Evolutionary conservation across 2,888 invertebrate genomes (phyloP), one percentile per base, ranked within the genome.

Genomic region (Hydrotaea cyrtoneurina): DNA sequence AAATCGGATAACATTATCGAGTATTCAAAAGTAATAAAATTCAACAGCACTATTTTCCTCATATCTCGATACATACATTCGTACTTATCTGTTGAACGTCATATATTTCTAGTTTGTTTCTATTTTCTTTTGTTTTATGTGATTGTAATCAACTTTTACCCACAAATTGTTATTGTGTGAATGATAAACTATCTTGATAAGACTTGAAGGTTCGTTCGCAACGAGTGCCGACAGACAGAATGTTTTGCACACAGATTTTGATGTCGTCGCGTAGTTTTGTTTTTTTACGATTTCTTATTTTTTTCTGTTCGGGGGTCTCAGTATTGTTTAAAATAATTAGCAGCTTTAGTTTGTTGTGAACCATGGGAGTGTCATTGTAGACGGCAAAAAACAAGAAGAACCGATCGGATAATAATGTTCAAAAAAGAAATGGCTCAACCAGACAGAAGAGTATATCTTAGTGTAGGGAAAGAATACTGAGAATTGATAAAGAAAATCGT

Each of bases 181-280:
- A 21, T 71, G 73, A 83, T 74, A 77, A 77, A 74, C 26, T 21
- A 46, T 15, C 19, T 17, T 43, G 77, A 84, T 84, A 84, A 84
- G 64, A 78, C 13, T 50, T 19, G n/a, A 78, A 62, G 59, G 50
- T 77, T 74, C 64, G 69, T 78, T 50, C 55, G 53, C 19, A 64
- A 79, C 31, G 43, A 59, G 46, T 31, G 39, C 39, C 39, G 39
- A 39, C 39, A 39, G 11, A 11, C 39, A 36, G 43, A 43, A n/a
- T 66, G 23, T 69, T 72, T 57, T 85, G 81, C 80, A 73, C 77
- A 80, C 21, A 31, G 74, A 62, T 57, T 66, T 72, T 26, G 1
- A 5, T 59, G 39, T 55, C 75, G 46, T 11, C 17, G 39, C 10
- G n/a, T 31, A 31, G 3, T 31, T 4, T 71, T 26, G 8, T 66